These are phyloP conservation scores for Nebria salina DNA, from an alignment of 2,888 invertebrate species.

Conservation along the genomic window DNA sequence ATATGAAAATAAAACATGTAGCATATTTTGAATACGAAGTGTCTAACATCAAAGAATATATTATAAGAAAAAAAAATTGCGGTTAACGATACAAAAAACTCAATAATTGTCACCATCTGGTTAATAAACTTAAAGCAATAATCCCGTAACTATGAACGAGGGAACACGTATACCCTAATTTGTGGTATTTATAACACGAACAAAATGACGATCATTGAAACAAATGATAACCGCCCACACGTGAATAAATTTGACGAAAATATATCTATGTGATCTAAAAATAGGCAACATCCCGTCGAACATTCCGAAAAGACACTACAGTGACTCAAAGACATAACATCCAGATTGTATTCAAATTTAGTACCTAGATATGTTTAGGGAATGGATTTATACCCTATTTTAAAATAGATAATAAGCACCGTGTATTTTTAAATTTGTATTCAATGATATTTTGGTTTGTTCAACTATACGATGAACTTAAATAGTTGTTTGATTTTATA, in stretches of 20 bases:
- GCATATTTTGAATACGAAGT: neutral
- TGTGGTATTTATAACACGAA: constrained; percentile 14
- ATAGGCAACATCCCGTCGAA: neutral
- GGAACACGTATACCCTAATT: neutral
- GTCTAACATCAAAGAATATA: neutral
- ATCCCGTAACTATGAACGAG: neutral
- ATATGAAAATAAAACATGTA: neutral
- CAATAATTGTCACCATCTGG: neutral
- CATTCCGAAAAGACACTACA: neutral
- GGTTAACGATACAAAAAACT: neutral
- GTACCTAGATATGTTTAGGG: neutral
- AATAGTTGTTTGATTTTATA: too few relatives aligned
- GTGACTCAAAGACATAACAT: constrained; percentile 12
- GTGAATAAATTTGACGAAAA: constrained; percentile 20
- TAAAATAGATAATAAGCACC: neutral
- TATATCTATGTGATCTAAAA: constrained; percentile 15
- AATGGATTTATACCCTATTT: too few relatives aligned
- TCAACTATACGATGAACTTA: too few relatives aligned
- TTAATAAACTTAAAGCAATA: neutral
- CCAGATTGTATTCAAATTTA: neutral
- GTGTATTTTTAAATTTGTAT: neutral
- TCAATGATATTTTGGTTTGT: too few relatives aligned
- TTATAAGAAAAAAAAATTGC: neutral
- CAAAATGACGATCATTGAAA: constrained; percentile 22
- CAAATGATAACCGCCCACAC: constrained; percentile 23